These are phyloP conservation scores for Trissoscelio sp. DNA, from an alignment of 2,888 invertebrate species.

Conservation along the genomic window DNA sequence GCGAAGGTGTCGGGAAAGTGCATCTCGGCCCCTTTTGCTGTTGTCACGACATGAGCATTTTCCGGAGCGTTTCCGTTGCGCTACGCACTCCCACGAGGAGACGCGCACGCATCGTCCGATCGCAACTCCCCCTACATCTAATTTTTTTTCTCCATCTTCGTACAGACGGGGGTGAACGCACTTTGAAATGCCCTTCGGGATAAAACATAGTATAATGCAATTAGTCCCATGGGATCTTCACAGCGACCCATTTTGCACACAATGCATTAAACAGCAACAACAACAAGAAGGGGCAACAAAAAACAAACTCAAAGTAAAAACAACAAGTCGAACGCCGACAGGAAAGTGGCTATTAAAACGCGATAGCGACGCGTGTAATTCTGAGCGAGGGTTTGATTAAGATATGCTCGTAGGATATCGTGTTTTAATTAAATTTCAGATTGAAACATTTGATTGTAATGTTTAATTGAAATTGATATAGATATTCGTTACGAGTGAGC, in stretches of 20 bases:
- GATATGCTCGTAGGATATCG: conserved; percentile 17
- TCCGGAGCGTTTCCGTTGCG: conserved; percentile 58
- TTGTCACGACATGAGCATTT: conserved; percentile 38
- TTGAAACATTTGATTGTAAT: conserved; percentile 45
- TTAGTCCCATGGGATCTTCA: conserved; percentile 52
- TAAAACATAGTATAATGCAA: conserved; percentile 46
- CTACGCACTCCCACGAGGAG: conserved; percentile 50
- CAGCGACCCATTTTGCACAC: conserved; percentile 51
- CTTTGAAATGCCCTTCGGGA: conserved; percentile 51
- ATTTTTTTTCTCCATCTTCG: conserved; percentile 9
- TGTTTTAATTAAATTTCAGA: conserved; percentile 53
- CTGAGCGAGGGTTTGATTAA: conserved; percentile 30
- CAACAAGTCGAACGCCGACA: conserved; percentile 5
- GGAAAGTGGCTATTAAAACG: conserved; percentile 29
- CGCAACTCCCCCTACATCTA: conserved; percentile 5
- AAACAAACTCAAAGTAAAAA: neutral
- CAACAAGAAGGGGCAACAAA: neutral
- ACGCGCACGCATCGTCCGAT: conserved; percentile 51
- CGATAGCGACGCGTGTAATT: conserved; percentile 19
- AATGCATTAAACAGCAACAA: conserved; percentile 40
- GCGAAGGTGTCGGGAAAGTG: conserved; percentile 43
- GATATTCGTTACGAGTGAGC: conserved; percentile 3
- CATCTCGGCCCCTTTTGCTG: conserved; percentile 6
- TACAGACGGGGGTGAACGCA: conserved; percentile 55
- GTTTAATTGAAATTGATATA: conserved; percentile 53